These are phyloP conservation scores for Ibycter americanus DNA, from an alignment of 2,797 vertebrate species.

Conservation along the genomic window DNA sequence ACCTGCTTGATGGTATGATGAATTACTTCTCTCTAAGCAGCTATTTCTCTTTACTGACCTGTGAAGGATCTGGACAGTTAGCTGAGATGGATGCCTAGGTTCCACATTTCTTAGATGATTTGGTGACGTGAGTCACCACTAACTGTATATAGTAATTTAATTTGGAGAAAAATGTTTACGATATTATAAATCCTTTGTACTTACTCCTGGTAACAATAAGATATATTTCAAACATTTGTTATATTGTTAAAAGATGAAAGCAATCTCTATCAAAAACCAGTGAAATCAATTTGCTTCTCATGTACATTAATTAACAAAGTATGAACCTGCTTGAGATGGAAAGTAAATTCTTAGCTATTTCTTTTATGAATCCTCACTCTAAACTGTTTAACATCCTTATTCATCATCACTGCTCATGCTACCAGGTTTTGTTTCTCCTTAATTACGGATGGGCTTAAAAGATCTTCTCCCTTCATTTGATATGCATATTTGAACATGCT, in stretches of 20 bases:
- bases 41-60: not conserved
- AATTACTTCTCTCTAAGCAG: not conserved
- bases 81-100: not conserved
- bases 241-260: not conserved
- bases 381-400: not conserved
- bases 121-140: not conserved
- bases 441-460: not conserved
- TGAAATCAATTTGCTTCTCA: not conserved
- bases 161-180: not conserved
- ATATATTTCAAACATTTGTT: not conserved
- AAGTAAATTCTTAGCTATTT: not conserved
- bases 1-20: not conserved
- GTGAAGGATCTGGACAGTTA: not conserved
- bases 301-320: not conserved
- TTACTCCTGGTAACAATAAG: not conserved
- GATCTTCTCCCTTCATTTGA: not conserved
- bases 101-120: not conserved
- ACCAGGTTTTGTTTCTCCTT: not conserved
- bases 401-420: not conserved
- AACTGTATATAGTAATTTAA: not conserved
- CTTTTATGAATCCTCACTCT: not conserved
- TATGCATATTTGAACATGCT: not conserved
- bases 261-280: not conserved
- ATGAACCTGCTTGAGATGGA: not conserved
- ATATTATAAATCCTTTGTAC: not conserved